Evolutionary conservation across 2,888 invertebrate species (phyloP).

Genomic region (Timema podura): DNA sequence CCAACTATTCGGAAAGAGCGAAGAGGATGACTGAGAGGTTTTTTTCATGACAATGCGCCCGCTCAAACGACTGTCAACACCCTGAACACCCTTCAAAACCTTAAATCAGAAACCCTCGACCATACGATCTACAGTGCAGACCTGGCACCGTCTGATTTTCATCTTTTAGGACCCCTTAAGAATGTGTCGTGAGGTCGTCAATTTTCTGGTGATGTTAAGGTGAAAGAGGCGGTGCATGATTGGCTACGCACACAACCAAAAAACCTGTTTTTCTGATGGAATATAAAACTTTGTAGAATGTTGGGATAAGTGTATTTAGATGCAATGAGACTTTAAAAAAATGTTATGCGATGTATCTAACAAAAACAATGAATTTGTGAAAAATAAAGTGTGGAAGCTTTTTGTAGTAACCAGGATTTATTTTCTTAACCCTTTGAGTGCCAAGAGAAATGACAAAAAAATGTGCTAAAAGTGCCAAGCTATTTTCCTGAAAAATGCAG

Average conservation of each 20-base stretch:
- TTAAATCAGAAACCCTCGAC: neutral
- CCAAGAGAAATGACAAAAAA: no score
- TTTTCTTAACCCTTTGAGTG: no score
- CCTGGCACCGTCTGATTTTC: neutral
- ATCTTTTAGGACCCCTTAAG: neutral
- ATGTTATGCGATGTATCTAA: no score
- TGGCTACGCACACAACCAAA: neutral
- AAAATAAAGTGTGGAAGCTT: no score
- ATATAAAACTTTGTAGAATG: neutral
- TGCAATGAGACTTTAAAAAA: neutral
- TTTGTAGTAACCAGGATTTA: no score
- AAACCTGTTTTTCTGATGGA: neutral
- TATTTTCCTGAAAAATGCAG: no score
- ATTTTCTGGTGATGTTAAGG: neutral
- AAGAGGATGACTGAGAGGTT: no score
- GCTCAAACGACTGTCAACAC: neutral
- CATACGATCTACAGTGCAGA: neutral
- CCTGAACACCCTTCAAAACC: no score
- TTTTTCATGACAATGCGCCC: neutral
- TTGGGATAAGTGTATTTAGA: constrained; percentile 4
- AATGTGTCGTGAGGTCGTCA: neutral
- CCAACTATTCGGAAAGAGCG: neutral
- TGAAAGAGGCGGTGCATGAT: no score
- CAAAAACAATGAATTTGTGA: neutral
- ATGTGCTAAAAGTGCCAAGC: no score